Evolutionary conservation across 2,113 vertebrate genomes (phyloP).

Genomic region (Psettodes erumei): DNA sequence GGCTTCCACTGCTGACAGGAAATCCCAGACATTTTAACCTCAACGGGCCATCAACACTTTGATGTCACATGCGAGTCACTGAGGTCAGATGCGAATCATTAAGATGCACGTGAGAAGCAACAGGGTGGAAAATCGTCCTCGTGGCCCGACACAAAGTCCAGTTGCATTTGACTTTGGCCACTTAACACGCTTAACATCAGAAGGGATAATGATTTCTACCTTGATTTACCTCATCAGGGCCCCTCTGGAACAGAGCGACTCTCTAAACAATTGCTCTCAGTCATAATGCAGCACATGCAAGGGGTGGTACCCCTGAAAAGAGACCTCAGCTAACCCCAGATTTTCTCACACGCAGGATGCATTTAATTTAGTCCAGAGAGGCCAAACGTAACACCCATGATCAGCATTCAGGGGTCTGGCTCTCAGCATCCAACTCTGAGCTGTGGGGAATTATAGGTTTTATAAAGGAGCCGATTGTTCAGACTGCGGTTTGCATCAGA

Average conservation of each 20-base stretch:
- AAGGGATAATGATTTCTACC: not conserved
- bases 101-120: constrained; percentile 46
- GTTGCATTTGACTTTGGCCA: constrained; percentile 4
- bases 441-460: constrained; percentile 25
- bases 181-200: not conserved
- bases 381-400: constrained; percentile 33
- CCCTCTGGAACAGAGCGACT: not conserved
- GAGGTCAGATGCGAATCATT: constrained; percentile 21
- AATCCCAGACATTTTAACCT: constrained; percentile 19
- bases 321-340: constrained; percentile 20
- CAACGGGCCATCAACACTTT: not conserved
- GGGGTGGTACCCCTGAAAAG: not conserved
- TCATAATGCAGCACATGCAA: not conserved
- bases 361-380: constrained; percentile 41
- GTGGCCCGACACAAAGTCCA: constrained; percentile 8
- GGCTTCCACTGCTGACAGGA: not conserved
- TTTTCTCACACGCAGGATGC: constrained; percentile 14
- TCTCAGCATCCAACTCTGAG: not conserved
- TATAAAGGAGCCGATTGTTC: constrained; percentile 64
- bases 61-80: constrained; percentile 54
- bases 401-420: constrained; percentile 14
- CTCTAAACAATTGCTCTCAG: not conserved
- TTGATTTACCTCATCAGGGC: not conserved
- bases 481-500: constrained; percentile 40
- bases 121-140: constrained; percentile 17